Base-by-base conservation (phyloP, 2,797 vertebrate genomes). In the Adelosebastes latens region DNA sequence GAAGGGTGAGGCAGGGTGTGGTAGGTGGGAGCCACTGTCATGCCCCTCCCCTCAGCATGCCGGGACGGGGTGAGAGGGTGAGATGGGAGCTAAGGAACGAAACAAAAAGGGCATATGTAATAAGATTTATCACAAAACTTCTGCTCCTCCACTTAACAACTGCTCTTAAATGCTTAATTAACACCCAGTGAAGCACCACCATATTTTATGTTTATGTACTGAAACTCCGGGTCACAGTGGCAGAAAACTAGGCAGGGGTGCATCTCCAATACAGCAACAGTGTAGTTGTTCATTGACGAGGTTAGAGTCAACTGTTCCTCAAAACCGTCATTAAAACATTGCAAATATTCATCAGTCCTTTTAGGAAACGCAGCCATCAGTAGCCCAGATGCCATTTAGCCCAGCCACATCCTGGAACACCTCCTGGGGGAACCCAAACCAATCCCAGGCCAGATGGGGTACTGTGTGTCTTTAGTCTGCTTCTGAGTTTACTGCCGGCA, bases 1-100 rank as follows among this genome's bases (percentile, higher is more conserved):
- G 98, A 99, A 0, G 96, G 98, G 87, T 99, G 98, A 69, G 99
- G 99, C 55, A 99, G 96, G 16, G 99, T 99, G 95, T 99, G 99
- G 93, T 99, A 99, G 4, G 96, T 96, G 22, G 98, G 98, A 42
- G 97, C 96, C 88, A 97, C 95, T 0, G 97, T 97, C 90, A 96
- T 96, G 1, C 96, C 96, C 86, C 99, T 97, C 80, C 95, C 97
- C 87, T 99, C 99, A 1, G 97, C 96, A 55, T 99, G 97, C 85
- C 98, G 97, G 92, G 97, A 98, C 6, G 98, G 97, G 5, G 98
- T 98, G 82, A 98, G 88, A 6, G 98, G 96, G 91, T 99, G 99
- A 77, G 97, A 97, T 34, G 98, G 99, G 84, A 99, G 98, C 98
- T 99, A 88, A 87, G 62, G 63, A 55, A 66, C 0, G 16, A 71